phyloP scores from a whole-genome alignment of 2,888 invertebrate species.

The Theodoxus fluviatilis region DNA sequence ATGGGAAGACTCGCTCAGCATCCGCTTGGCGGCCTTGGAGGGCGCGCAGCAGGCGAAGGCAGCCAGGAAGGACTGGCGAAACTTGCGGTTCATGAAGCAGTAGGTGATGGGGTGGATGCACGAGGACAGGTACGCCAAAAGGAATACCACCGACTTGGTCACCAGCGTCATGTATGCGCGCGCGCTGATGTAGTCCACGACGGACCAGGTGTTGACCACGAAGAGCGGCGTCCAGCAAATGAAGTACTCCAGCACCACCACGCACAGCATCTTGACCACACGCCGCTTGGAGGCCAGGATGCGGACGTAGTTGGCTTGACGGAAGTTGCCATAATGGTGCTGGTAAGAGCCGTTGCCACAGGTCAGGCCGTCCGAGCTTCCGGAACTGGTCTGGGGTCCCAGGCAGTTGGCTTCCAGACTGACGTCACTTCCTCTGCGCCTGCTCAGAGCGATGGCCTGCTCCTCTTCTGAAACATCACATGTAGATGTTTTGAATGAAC shows the following conservation, averaged over 20 bases:
- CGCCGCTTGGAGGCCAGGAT: slow-evolving; percentile 45
- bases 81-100: slow-evolving; percentile 89
- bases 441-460: too few species aligned
- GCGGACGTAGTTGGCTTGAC: slow-evolving; percentile 33
- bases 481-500: too few species aligned
- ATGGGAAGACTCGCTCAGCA: slow-evolving; percentile 30
- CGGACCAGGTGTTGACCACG: slow-evolving; percentile 79
- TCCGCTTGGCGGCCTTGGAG: slow-evolving; percentile 5
- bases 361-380: too few species aligned
- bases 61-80: slow-evolving; percentile 80
- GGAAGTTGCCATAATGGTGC: too few species aligned
- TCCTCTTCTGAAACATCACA: too few species aligned
- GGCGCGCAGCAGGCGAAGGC: slow-evolving; percentile 72
- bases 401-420: too few species aligned
- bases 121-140: slow-evolving; percentile 81
- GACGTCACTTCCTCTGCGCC: too few species aligned
- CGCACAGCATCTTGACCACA: slow-evolving; percentile 79
- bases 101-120: slow-evolving; percentile 91
- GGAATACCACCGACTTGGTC: slow-evolving; percentile 75
- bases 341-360: too few species aligned
- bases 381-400: too few species aligned
- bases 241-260: slow-evolving; percentile 88
- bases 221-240: slow-evolving; percentile 90
- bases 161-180: slow-evolving; percentile 44
- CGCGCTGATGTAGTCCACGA: slow-evolving; percentile 78